Base-by-base conservation (phyloP, 2,888 invertebrate species). In the Sisyra terminalis region DNA sequence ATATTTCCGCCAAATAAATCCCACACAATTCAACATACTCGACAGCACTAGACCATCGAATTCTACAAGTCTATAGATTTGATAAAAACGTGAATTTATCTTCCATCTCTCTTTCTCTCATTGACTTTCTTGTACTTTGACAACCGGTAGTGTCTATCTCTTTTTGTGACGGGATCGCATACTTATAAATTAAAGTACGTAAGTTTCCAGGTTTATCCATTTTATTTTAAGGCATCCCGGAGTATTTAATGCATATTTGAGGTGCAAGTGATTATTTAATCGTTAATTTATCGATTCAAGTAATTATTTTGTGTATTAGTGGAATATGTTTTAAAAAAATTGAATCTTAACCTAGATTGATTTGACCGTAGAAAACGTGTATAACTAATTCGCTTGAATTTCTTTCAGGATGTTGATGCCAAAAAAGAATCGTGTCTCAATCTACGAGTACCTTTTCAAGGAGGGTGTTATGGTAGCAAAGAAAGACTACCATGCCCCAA, bases 381-480 rank as follows among this genome's bases (percentile, higher is more conserved):
- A 24, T 24, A 45, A 46, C 47, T 47, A 24, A 24, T 24, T 5
- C 3, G 24, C 24, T 24, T n/a, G n/a, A 7, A 24, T 51, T 45
- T 48, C 45, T 64, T 66, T 60, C 66, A 92, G 86, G 66, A 98
- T 98, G 98, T 93, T 98, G 90, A 98, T 98, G 93, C 94, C 97
- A 57, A 97, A 96, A 74, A 87, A 89, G 71, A 92, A 94, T 65
- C 82, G 94, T 60, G 84, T 89, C 53, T 73, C 87, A 54, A 97
- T 98, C 63, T 98, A 90, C 67, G 97, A 98, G 64, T 88, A 89
- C 70, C 79, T 97, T 55, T 96, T 97, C 66, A 93, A 93, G 63
- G 97, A 99, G 69, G 98, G 98, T 63, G 98, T 98, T 48, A 85
- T 97, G 79, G 97, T 98, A 55, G 98, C 98, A 8, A 94, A 94